phyloP scores from a whole-genome alignment of 2,113 vertebrate genomes.

The Pachycephala philippinensis region DNA sequence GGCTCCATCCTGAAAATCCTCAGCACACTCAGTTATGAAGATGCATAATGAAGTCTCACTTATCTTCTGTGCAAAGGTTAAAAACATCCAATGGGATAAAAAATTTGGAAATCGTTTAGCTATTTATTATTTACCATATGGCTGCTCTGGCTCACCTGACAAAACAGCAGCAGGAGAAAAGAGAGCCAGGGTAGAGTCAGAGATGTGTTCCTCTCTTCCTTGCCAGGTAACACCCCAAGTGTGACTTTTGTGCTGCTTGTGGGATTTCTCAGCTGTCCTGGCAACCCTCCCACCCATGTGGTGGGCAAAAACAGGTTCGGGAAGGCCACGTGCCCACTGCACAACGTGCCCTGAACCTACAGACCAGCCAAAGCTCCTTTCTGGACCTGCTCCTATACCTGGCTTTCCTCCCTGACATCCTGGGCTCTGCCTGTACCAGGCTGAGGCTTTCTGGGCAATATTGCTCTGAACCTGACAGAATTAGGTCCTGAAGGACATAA shows the following conservation, averaged over 20 bases:
- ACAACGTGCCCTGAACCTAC: background rate
- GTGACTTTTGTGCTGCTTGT: background rate
- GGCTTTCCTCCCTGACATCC: background rate
- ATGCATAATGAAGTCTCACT: background rate
- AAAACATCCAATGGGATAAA: background rate
- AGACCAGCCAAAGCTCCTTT: background rate
- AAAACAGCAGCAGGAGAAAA: background rate
- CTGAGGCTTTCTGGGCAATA: background rate
- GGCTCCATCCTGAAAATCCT: background rate
- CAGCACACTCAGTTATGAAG: background rate
- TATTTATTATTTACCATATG: background rate
- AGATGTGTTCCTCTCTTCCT: background rate
- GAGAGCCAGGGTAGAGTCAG: rapidly evolving
- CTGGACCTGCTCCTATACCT: background rate
- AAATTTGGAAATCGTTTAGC: background rate
- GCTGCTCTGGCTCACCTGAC: background rate
- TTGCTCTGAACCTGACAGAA: background rate
- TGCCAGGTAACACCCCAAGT: rapidly evolving
- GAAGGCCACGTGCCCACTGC: rapidly evolving
- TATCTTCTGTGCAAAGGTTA: background rate
- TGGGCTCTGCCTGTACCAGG: background rate
- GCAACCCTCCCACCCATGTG: background rate
- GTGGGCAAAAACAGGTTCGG: background rate
- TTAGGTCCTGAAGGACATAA: background rate
- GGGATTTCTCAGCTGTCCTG: background rate